A percentile compares a stretch with the other conserved stretches of the same genome.
Evolutionary conservation across 2,113 vertebrate genomes (phyloP).

Genomic region (Corythoichthys haematopterus): DNA sequence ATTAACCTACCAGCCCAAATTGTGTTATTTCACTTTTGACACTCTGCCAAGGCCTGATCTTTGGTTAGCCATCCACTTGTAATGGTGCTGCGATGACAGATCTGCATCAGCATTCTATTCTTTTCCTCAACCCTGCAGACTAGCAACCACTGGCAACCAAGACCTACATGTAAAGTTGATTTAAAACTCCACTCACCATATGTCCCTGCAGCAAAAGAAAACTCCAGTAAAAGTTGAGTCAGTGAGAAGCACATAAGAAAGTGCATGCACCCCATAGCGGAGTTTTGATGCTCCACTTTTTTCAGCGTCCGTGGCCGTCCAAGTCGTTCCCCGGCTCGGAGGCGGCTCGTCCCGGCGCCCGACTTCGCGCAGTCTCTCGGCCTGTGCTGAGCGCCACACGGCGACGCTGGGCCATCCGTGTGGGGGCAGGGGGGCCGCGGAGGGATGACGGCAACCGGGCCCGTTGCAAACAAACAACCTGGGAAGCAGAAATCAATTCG

Average conservation of each 20-base stretch:
- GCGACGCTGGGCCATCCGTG: constrained; percentile 72
- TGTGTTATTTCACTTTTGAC: not conserved
- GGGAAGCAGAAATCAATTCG: constrained; percentile 39
- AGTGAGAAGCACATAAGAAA: constrained; percentile 68
- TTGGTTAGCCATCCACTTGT: not conserved
- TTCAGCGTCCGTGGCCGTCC: constrained; percentile 41
- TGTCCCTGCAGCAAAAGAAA: constrained; percentile 60
- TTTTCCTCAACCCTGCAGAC: not conserved
- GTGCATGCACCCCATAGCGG: constrained; percentile 72
- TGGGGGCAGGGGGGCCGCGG: constrained; percentile 44
- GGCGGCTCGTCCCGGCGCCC: not conserved
- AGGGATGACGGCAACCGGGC: constrained; percentile 56
- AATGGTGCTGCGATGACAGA: not conserved
- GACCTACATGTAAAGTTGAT: not conserved
- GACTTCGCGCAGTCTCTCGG: constrained; percentile 34
- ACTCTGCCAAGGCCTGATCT: not conserved
- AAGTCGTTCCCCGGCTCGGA: constrained; percentile 39
- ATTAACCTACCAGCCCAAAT: not conserved
- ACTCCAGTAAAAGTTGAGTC: constrained; percentile 59
- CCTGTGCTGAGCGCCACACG: constrained; percentile 68
- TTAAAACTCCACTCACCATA: constrained; percentile 56
- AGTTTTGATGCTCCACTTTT: constrained; percentile 11
- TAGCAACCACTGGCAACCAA: not conserved
- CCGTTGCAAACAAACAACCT: constrained; percentile 41
- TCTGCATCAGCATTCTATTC: not conserved